phyloP scores from a whole-genome alignment of 2,113 vertebrate species.

The Ammodytes marinus region DNA sequence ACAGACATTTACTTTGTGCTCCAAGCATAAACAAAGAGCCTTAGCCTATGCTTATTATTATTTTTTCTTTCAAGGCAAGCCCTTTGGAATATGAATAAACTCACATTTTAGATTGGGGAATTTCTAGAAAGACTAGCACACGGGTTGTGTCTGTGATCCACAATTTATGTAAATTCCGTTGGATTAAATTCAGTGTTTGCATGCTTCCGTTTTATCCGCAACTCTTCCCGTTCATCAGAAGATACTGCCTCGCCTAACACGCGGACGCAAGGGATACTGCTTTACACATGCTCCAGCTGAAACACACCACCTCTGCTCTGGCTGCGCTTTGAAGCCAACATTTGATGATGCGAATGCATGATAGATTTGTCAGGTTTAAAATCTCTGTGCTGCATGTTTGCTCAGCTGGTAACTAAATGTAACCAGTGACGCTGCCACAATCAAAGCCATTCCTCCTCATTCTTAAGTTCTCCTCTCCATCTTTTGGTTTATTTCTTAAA shows the following conservation, averaged over 20 bases:
- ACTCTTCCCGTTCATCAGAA: slow-evolving; percentile 36
- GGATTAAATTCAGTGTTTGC: slow-evolving; percentile 15
- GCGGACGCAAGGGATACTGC: slow-evolving; percentile 13
- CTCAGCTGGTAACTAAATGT: slow-evolving; percentile 12
- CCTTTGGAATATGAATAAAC: neutral
- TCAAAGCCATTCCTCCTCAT: neutral
- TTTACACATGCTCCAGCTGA: slow-evolving; percentile 38
- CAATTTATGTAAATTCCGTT: slow-evolving; percentile 18
- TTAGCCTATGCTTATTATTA: neutral
- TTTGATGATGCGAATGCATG: slow-evolving; percentile 45
- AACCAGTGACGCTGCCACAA: slow-evolving; percentile 9
- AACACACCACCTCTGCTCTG: slow-evolving; percentile 9
- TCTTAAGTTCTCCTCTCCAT: neutral
- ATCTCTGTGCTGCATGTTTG: slow-evolving; percentile 35
- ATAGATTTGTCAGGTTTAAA: slow-evolving; percentile 42
- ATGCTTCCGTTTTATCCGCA: slow-evolving; percentile 31
- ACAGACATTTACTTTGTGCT: neutral
- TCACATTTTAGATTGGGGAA: slow-evolving; percentile 13
- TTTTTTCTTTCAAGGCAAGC: neutral
- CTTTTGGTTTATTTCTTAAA: neutral
- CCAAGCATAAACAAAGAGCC: neutral
- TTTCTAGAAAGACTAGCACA: neutral
- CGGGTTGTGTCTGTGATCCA: slow-evolving; percentile 19
- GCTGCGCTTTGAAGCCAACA: slow-evolving; percentile 64
- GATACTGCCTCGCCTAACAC: slow-evolving; percentile 1